phyloP scores from a whole-genome alignment of 2,113 vertebrate species.

The Pao palembangensis region DNA sequence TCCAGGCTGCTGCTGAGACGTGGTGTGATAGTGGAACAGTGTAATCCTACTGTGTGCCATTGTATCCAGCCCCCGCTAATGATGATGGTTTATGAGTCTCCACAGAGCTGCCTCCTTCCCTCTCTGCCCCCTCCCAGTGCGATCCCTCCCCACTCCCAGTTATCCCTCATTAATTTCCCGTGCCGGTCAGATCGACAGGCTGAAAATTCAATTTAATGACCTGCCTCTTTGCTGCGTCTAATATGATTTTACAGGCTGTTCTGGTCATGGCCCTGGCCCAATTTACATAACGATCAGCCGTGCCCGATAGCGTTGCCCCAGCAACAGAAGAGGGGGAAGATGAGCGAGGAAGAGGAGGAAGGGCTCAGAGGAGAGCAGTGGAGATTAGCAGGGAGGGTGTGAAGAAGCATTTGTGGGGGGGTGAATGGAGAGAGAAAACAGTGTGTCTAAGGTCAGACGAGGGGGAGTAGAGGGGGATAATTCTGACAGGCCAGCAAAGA shows the following conservation, averaged over 20 bases:
- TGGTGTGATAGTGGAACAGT: conserved; percentile 54
- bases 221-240: conserved; percentile 75
- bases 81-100: conserved; percentile 71
- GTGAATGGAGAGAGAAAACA: conserved; percentile 30
- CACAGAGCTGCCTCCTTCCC: conserved; percentile 35
- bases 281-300: conserved; percentile 85
- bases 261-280: conserved; percentile 78
- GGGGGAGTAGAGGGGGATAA: conserved; percentile 63
- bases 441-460: conserved; percentile 19
- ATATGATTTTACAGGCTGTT: conserved; percentile 82
- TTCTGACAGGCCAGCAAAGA: conserved; percentile 66
- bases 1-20: conserved; percentile 61
- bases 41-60: conserved; percentile 63
- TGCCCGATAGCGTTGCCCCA: conserved; percentile 83
- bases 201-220: conserved; percentile 83
- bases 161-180: conserved; percentile 78
- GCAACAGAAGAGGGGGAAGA: conserved; percentile 76
- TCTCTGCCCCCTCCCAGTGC: conserved; percentile 6
- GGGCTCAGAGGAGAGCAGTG: conserved; percentile 37
- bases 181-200: conserved; percentile 78
- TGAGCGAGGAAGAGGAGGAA: conserved; percentile 33
- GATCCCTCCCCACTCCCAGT: conserved; percentile 44
- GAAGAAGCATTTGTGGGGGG: conserved; percentile 32
- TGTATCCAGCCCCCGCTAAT: conserved; percentile 67
- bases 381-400: conserved; percentile 48